Base-by-base conservation (phyloP, 2,113 vertebrate species). In the Oryzias curvinotus region DNA sequence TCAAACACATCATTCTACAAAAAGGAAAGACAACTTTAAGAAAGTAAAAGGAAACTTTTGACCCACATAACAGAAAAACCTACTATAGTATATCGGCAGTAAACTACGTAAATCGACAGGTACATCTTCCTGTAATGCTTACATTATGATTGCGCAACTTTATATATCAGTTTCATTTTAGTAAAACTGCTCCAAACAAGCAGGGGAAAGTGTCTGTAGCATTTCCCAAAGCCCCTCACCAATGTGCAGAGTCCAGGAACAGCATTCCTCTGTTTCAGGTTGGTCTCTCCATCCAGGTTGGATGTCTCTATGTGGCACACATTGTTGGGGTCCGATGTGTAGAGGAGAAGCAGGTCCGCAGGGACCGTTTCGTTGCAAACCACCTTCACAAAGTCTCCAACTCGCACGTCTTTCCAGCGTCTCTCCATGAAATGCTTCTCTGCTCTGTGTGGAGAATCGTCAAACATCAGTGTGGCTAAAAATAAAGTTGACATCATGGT, bases 231-330 rank as follows among this genome's bases (percentile, higher is more conserved):
- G 14, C 28, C 19, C 6, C 89, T 88, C 42, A 93, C 92, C 45
- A 7, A 13, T 47, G 53, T 44, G 46, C 84, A 80, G 46, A 91
- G 25, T 30, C 81, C 88, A 5, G 84, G 52, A 59, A 91, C 72
- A 8, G 61, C 75, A 52, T 41, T 88, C 57, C 95, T 93, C 77
- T 96, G 95, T n/a, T 97, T 98, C 23, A 98, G 93, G 89, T 95
- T 99, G 55, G 94, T 97, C 84, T 99, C 97, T 42, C 96, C 96
- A 0, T 98, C 97, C 4, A 98, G 88, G 80, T 91, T 98, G 84
- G 95, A 87, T 0, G 95, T 98, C 67, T 99, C 95, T 55, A 97
- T 84, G 86, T 93, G 91, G 81, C 96, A 98, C 80, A 94, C 84
- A 0, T 94, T 90, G 0, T 88, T 93, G 69, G 90, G 93, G 71